Evolutionary conservation across 2,888 invertebrate genomes (phyloP), one percentile per base, ranked within the genome.

Genomic region (Agonopterix alstromeriana): DNA sequence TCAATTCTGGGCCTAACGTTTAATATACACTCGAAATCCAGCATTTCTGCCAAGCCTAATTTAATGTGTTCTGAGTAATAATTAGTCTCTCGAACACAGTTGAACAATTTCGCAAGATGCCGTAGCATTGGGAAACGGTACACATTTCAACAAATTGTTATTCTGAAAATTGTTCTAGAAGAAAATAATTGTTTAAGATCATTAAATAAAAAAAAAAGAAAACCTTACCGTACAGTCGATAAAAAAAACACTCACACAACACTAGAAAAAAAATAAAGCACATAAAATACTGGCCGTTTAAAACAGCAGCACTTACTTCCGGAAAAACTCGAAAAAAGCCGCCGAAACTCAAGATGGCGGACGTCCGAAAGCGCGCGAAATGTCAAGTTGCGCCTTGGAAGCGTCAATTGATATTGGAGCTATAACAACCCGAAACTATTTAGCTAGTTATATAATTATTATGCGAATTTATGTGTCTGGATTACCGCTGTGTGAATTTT

Each of bases 41-140:
- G 65, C 65, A 58, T 66, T 70, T 74, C 73, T 76, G 82, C 77
- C 77, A 82, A 82, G 73, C 67, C 65, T 62, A 72, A 78, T 82
- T 79, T 79, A 77, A 80, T 77, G 65, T 73, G 51, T 73, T 71
- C 71, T 67, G 66, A 59, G 74, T 68, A 74, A 76, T 77, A 72
- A 80, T 80, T 77, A 73, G 62, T 63, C 58, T 55, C 50, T 57
- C 53, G 53, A 55, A 59, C 51, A 63, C 56, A 58, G 60, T 62
- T 52, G 57, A 53, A 61, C 54, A 65, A 65, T 71, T 73, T 76
- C 61, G 66, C 68, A 67, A 59, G 61, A 50, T 48, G 50, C 52
- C 56, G 45, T 46, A 27, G 27, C 27, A 27, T 27, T 27, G 5
- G 5, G 17, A 17, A 43, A 27, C 47, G 43, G 10, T 38, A 40